Base-by-base conservation (phyloP, 2,113 vertebrate genomes). In the Polyodon spathula region DNA sequence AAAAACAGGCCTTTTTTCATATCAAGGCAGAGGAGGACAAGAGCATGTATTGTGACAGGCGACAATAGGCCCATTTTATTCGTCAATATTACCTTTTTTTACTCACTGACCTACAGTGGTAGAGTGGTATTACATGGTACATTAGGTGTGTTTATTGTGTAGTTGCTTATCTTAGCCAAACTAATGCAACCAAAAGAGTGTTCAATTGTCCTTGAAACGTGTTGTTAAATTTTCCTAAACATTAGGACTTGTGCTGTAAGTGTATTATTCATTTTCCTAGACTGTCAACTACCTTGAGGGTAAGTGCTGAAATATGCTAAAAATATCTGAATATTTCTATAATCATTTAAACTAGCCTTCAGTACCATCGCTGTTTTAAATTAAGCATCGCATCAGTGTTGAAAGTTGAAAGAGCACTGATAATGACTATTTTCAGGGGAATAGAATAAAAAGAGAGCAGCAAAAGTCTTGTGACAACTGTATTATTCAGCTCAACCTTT, bases 161-260 rank as follows among this genome's bases (percentile, higher is more conserved):
- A 64, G 41, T 51, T 64, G 55, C 72, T 70, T 70, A 58, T 75
- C 73, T 68, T 68, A 60, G 76, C 77, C 76, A 72, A 70, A 70
- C 65, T 68, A 68, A 69, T 74, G 66, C 67, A 48, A 62, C 63
- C 63, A 63, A 60, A 65, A 70, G 68, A 70, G 73, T 70, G 73
- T 75, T 72, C 70, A 75, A 75, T 75, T 72, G 73, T 75, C 65
- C 73, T 75, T 75, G 73, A 75, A 75, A 75, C 66, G 67, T 72
- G 63, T 51, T 58, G 54, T 70, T 60, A 15, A 37, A 51, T 60
- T 60, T 44, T 48, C 50, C 59, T 46, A 60, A 60, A 60, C 46
- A 60, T 60, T 60, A 37, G 12, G 11, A 54, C 14, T 38, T 67
- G 66, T 59, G 56, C 57, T 37, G 51, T 58, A 63, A 10, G 44